These are phyloP conservation scores for Glossosoma conforme DNA, from an alignment of 1,140 invertebrate genomes.

Conservation along the genomic window DNA sequence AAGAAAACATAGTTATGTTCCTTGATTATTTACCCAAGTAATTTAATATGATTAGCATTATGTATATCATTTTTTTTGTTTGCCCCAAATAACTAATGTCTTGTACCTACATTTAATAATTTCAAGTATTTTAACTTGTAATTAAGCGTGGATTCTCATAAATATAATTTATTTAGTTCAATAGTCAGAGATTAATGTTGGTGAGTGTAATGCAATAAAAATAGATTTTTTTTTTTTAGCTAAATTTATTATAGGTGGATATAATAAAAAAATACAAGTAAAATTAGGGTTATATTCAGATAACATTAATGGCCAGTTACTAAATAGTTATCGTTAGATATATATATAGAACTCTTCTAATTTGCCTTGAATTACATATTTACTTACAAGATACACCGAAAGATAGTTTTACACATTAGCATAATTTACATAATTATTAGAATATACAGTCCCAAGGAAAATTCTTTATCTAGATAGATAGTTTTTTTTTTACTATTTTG, in stretches of 20 bases:
- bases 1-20: no score
- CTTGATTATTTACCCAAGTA: no score
- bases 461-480: constrained; percentile 19
- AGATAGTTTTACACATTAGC: constrained; percentile 7
- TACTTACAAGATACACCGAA: constrained; percentile 19
- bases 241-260: constrained; percentile 20
- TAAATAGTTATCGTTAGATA: constrained; percentile 14
- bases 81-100: no score
- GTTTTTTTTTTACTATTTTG: constrained; percentile 20
- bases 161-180: no score
- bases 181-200: no score
- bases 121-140: no score
- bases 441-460: constrained; percentile 18
- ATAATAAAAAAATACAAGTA: constrained; percentile 29
- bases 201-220: no score
- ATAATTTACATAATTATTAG: constrained; percentile 14
- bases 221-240: no score
- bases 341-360: constrained; percentile 11
- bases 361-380: constrained; percentile 12
- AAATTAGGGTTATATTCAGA: constrained; percentile 22
- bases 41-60: no score
- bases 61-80: no score
- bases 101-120: no score
- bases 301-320: constrained; percentile 18
- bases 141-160: no score